A percentile compares a stretch with the other conserved stretches of the same genome.
These are phyloP conservation scores for Rhynchomys soricoides DNA, from an alignment of 2,113 vertebrate genomes.

Conservation along the genomic window DNA sequence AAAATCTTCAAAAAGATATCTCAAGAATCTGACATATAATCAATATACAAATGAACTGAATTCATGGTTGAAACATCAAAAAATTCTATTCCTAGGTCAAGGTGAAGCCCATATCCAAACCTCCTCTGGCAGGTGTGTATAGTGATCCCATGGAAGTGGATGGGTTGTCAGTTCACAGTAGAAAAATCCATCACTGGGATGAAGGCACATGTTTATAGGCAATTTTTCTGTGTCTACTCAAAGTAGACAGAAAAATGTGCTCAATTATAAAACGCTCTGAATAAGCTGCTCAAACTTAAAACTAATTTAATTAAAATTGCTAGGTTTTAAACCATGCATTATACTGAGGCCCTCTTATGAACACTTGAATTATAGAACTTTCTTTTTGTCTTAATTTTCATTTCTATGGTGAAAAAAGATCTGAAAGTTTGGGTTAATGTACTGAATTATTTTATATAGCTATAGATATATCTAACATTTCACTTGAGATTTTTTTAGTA, in stretches of 20 bases:
- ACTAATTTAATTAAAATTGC: conserved; percentile 78
- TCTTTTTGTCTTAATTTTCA: conserved; percentile 66
- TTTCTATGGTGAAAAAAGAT: conserved; percentile 68
- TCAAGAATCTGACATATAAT: not conserved
- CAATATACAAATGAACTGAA: not conserved
- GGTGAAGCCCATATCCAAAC: not conserved
- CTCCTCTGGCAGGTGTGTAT: not conserved
- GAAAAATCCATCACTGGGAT: not conserved
- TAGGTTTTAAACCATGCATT: conserved; percentile 64
- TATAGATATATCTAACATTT: conserved; percentile 53
- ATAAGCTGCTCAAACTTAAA: conserved; percentile 72
- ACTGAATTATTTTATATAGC: conserved; percentile 66
- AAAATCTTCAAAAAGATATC: conserved; percentile 21
- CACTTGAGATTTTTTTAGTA: conserved; percentile 9
- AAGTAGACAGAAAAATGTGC: conserved; percentile 48
- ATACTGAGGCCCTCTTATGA: conserved; percentile 54
- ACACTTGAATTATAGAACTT: conserved; percentile 64
- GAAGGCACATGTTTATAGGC: not conserved
- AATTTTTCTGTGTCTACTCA: conserved; percentile 21
- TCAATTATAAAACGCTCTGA: conserved; percentile 55
- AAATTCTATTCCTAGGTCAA: not conserved
- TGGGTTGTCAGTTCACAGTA: not conserved
- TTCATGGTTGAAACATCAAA: not conserved
- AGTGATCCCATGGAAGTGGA: not conserved
- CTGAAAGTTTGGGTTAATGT: conserved; percentile 42